Base-by-base conservation (phyloP, 2,797 vertebrate species). In the Sebastes itinus region DNA sequence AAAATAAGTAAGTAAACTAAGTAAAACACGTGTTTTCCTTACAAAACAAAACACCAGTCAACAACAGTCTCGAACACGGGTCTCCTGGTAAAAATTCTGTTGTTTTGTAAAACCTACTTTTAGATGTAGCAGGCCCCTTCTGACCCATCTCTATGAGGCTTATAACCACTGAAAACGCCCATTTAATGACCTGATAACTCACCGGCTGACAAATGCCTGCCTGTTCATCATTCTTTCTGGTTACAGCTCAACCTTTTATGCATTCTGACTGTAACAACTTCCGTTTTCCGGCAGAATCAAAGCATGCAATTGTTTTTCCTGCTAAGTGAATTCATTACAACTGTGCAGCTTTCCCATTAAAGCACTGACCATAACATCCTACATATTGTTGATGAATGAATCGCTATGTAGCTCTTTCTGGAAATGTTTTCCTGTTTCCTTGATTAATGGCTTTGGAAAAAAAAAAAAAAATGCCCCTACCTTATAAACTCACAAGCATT, bases 401-500 rank as follows among this genome's bases (percentile, higher is more conserved):
- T 72, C 14, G 38, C 0, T 11, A 6, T 38, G 2, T 11, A n/a
- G 4, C 11, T 28, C 67, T 72, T 27, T 46, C 63, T 70, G 66
- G n/a, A 62, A 71, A 25, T 20, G 11, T 59, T 54, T 65, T 80
- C 14, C 28, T 60, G 42, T 73, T 83, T 68, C 64, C 32, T 76
- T 62, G 9, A 71, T 83, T 60, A 80, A 84, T 73, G 66, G 72
- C 62, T 75, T 79, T 67, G 49, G 4, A 62, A 78, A 28, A 20
- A 9, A 5, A 81, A 33, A 80, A 35, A 14, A 70, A 32, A 72
- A 46, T 20, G 2, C 14, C 54, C 49, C 10, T 14, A 38, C 14
- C 49, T 63, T 35, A 71, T 49, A 87, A 85, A 59, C 42, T 7
- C 22, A 49, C 54, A 83, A 82, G 77, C 75, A 32, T 55, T 20